Conservation (phyloP, 2,113 vertebrate genomes). For the Tragulus kanchil region DNA sequence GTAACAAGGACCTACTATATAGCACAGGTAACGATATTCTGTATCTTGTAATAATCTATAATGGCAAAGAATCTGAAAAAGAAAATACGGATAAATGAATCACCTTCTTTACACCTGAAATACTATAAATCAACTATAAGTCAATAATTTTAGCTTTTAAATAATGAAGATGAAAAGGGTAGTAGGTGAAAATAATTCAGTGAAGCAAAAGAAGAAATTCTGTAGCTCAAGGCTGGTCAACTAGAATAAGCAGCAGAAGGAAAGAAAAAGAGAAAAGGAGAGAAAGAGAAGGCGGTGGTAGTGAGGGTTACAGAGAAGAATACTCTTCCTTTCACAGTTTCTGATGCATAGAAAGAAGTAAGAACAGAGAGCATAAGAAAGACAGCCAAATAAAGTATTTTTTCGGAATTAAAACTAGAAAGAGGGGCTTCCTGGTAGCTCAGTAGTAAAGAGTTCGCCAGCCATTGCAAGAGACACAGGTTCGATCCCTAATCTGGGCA, state of each 20-base stretch:
- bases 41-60: not conserved
- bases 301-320: not conserved
- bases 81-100: not conserved
- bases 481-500: too few species aligned
- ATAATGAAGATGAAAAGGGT: not conserved
- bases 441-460: too few species aligned
- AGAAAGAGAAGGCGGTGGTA: not conserved
- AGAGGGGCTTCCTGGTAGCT: too few species aligned
- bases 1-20: not conserved
- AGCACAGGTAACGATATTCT: not conserved
- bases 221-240: not conserved
- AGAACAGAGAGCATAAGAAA: not conserved
- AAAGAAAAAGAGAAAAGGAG: not conserved
- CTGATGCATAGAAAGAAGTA: not conserved
- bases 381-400: conserved; percentile 7
- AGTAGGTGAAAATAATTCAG: not conserved
- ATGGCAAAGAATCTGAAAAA: not conserved
- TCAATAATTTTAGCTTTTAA: not conserved
- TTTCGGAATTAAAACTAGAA: not conserved
- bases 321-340: not conserved
- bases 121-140: not conserved
- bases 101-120: not conserved
- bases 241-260: conserved; percentile 1
- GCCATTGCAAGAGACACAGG: too few species aligned
- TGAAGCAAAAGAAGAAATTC: not conserved